These are phyloP conservation scores for Girardinus metallicus DNA, from an alignment of 2,797 vertebrate species.

Conservation along the genomic window DNA sequence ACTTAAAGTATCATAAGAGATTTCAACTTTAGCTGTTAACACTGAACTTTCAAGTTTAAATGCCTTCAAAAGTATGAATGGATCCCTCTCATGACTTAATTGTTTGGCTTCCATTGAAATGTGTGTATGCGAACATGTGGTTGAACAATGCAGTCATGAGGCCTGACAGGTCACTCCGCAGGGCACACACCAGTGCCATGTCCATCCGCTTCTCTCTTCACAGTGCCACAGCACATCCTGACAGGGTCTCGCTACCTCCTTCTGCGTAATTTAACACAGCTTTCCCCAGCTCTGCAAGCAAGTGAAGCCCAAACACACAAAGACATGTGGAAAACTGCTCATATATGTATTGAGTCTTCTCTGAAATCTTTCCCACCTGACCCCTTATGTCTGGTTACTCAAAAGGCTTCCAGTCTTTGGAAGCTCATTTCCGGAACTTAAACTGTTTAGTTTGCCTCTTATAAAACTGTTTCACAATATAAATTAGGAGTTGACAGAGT, in stretches of 20 bases:
- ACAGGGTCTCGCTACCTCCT: slow-evolving; percentile 79
- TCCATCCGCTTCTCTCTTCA: slow-evolving; percentile 71
- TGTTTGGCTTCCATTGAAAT: slow-evolving; percentile 10
- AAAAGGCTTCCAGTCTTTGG: slow-evolving; percentile 31
- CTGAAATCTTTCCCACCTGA: slow-evolving; percentile 41
- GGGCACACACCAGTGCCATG: slow-evolving; percentile 80
- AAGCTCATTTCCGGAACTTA: slow-evolving; percentile 33
- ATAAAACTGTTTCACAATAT: slow-evolving; percentile 22
- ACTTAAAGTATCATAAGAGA: background rate
- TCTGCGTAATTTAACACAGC: slow-evolving; percentile 84
- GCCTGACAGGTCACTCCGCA: slow-evolving; percentile 80
- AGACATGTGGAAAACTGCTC: slow-evolving; percentile 69
- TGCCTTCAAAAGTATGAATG: background rate
- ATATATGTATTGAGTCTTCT: slow-evolving; percentile 57
- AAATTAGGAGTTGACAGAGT: slow-evolving; percentile 48
- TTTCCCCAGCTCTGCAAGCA: slow-evolving; percentile 66
- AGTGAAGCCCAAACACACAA: slow-evolving; percentile 60
- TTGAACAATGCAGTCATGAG: slow-evolving; percentile 76
- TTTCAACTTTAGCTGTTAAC: background rate
- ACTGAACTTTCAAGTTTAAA: background rate
- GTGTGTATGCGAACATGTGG: slow-evolving; percentile 35
- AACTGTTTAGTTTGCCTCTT: slow-evolving; percentile 19
- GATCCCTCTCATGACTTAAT: slow-evolving; percentile 21
- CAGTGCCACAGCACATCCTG: slow-evolving; percentile 71
- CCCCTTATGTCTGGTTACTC: slow-evolving; percentile 52